Conservation (phyloP, 2,113 vertebrate genomes). For the Lota lota region DNA sequence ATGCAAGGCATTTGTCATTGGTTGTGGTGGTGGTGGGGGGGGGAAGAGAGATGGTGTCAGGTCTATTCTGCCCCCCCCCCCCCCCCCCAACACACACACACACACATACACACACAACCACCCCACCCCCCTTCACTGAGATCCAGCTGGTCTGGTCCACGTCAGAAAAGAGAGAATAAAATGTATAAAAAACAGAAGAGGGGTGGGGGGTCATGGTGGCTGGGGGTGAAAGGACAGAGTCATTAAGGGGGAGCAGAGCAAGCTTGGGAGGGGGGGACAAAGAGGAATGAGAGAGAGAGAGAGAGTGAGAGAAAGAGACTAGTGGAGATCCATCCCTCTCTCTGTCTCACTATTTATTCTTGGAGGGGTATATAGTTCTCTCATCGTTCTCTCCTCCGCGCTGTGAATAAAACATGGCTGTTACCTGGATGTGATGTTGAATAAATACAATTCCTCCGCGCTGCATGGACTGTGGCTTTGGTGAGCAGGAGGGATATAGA, state of each 20-base stretch:
- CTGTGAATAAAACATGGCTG: no score
- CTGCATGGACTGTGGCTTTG: no score
- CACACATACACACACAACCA: no score
- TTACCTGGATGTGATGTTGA: no score
- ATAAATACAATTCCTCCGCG: no score
- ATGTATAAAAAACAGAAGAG: conserved; percentile 27
- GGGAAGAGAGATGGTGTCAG: conserved; percentile 53
- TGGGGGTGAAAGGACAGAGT: conserved; percentile 47
- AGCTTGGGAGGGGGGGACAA: background rate
- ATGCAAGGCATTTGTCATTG: conserved; percentile 77
- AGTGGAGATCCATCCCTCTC: no score
- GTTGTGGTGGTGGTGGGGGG: conserved; percentile 17
- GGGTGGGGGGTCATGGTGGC: conserved; percentile 27
- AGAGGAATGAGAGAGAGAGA: conserved; percentile 11
- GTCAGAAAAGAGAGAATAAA: conserved; percentile 28
- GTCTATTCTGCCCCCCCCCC: conserved; percentile 68
- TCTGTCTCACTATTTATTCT: no score
- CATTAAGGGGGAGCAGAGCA: conserved; percentile 59
- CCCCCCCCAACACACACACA: conserved; percentile 34
- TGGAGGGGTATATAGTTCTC: no score
- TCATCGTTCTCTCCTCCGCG: no score
- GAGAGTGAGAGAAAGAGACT: no score
- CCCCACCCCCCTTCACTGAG: conserved; percentile 44
- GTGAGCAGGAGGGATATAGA: no score
- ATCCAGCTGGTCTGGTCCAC: conserved; percentile 58